Conservation (phyloP, 2,113 vertebrate genomes). For the Smithornis capensis region DNA sequence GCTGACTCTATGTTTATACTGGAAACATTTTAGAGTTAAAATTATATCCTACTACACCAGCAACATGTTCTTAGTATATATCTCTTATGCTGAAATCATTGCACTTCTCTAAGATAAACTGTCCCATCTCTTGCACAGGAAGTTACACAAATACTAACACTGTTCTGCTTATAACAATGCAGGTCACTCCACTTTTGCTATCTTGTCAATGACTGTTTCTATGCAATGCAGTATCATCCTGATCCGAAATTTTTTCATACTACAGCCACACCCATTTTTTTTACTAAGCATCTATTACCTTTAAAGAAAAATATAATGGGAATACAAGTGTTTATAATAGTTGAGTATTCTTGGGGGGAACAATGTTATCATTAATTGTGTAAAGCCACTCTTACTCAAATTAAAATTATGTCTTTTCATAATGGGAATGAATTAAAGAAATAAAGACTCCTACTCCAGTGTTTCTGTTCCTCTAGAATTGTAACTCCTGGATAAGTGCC, state of each 20-base stretch:
- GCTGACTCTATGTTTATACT: not conserved
- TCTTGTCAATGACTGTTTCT: not conserved
- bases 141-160: not conserved
- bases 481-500: constrained; percentile 46
- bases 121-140: not conserved
- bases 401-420: constrained; percentile 25
- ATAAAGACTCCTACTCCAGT: constrained; percentile 6
- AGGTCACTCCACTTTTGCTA: not conserved
- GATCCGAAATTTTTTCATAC: not conserved
- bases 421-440: constrained; percentile 30
- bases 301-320: not conserved
- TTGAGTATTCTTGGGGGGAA: not conserved
- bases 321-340: not conserved
- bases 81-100: not conserved
- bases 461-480: constrained; percentile 19
- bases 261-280: no score
- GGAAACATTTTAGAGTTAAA: not conserved
- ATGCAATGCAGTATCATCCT: not conserved
- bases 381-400: not conserved
- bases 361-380: not conserved
- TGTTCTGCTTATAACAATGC: not conserved
- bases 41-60: not conserved
- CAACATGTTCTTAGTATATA: not conserved
- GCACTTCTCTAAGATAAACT: not conserved
- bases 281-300: not conserved